phyloP scores from a whole-genome alignment of 2,113 vertebrate genomes.

The Brachyhypopomus occidentalis region DNA sequence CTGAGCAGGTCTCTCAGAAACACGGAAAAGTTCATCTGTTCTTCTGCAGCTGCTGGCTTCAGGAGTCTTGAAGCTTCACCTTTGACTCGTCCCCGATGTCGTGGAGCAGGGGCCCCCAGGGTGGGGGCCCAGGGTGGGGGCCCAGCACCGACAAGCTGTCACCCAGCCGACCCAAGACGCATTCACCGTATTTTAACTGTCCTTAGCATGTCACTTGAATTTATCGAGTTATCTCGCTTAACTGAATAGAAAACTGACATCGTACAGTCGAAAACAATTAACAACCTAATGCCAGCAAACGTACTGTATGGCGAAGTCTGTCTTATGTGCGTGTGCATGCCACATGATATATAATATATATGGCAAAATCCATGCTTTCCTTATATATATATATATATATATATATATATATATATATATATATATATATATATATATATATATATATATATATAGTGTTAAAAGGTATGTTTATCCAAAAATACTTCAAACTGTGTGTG shows the following conservation, averaged over 20 bases:
- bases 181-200: constrained; percentile 60
- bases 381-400: too few species aligned
- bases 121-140: constrained; percentile 64
- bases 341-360: too few species aligned
- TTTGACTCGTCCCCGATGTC: constrained; percentile 78
- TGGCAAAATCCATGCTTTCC: too few species aligned
- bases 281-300: constrained; percentile 6
- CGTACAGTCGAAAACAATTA: constrained; percentile 37
- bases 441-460: too few species aligned
- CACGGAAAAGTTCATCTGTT: constrained; percentile 78
- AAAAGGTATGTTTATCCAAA: too few species aligned
- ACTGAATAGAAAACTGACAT: constrained; percentile 41
- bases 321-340: too few species aligned
- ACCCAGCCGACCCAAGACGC: constrained; percentile 71
- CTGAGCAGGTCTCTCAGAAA: constrained; percentile 75
- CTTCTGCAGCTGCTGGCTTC: constrained; percentile 85
- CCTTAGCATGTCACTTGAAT: constrained; percentile 1
- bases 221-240: constrained; percentile 45
- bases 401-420: too few species aligned
- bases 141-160: constrained; percentile 84
- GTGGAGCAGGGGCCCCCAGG: constrained; percentile 65
- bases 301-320: too few species aligned
- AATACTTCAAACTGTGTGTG: too few species aligned
- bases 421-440: too few species aligned
- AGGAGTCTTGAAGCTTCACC: constrained; percentile 89